Evolutionary conservation across 2,888 invertebrate genomes (phyloP), one percentile per base, ranked within the genome.

Genomic region (Empis stercorea): DNA sequence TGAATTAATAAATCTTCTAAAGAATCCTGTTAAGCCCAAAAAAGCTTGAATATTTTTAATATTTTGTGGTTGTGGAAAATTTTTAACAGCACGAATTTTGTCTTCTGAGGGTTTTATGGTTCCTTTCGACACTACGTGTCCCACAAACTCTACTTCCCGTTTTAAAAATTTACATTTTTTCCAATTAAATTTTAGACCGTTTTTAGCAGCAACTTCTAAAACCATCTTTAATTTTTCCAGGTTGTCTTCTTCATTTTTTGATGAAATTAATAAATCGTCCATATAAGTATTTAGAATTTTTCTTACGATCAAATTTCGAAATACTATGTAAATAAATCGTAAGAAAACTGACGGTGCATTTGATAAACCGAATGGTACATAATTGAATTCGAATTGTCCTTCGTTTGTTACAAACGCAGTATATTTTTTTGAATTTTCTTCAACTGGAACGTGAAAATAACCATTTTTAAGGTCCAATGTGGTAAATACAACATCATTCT

Each of bases 111-210:
- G n/a, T n/a, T n/a, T n/a, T n/a, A n/a, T n/a, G n/a, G n/a, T n/a
- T 30, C 32, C 51, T n/a, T 32, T 17, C 11, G 6, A 37, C 9
- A 53, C 51, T 10, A 32, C 13, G 40, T 51, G 49, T 1, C 49
- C 49, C 14, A 54, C 46, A 15, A 45, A 52, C n/a, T 54, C 44
- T 13, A 52, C 48, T 30, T 52, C 46, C 32, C 43, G 14, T 20
- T 51, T 39, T 3, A 51, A 38, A 30, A 54, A 39, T 16, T 51
- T 52, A 32, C 51, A 53, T 34, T 51, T 53, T 34, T 32, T 45
- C 50, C 49, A 52, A 38, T 52, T 47, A 16, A 50, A 50, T 20
- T 43, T 32, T 5, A 47, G 38, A 10, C 51, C 44, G 20, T 47
- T 49, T 27, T 15, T 15, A 3, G 37, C 44, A 34, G 49, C 36